Conservation (phyloP, 2,888 invertebrate genomes). For the Polyommatus icarus region DNA sequence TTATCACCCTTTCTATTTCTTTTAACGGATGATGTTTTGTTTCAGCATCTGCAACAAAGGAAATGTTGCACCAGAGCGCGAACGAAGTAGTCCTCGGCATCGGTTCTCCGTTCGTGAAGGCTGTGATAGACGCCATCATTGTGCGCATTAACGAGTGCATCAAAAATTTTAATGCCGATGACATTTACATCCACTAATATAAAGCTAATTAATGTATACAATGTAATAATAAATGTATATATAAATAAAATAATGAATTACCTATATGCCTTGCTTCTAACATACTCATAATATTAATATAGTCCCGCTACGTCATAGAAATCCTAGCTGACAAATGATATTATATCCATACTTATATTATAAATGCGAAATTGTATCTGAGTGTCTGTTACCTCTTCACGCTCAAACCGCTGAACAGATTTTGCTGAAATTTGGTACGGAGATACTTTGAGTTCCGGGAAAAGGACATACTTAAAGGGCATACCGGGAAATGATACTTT, state of each 20-base stretch:
- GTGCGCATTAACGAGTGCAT: neutral
- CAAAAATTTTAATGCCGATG: neutral
- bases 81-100: neutral
- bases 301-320: too few relatives aligned
- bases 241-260: neutral
- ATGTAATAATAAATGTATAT: neutral
- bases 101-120: neutral
- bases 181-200: neutral
- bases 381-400: too few relatives aligned
- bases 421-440: too few relatives aligned
- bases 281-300: too few relatives aligned
- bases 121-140: neutral
- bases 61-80: neutral
- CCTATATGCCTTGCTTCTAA: neutral
- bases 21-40: neutral
- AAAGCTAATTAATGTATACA: neutral
- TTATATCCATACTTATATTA: too few relatives aligned
- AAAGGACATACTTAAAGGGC: too few relatives aligned
- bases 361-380: too few relatives aligned
- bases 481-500: too few relatives aligned
- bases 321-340: too few relatives aligned
- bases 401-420: too few relatives aligned
- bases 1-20: too few relatives aligned
- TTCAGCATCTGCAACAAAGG: slow-evolving; percentile 15
- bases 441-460: too few relatives aligned